Base-by-base conservation (phyloP, 2,888 invertebrate species). In the Hermaeophaga mercurialis region DNA sequence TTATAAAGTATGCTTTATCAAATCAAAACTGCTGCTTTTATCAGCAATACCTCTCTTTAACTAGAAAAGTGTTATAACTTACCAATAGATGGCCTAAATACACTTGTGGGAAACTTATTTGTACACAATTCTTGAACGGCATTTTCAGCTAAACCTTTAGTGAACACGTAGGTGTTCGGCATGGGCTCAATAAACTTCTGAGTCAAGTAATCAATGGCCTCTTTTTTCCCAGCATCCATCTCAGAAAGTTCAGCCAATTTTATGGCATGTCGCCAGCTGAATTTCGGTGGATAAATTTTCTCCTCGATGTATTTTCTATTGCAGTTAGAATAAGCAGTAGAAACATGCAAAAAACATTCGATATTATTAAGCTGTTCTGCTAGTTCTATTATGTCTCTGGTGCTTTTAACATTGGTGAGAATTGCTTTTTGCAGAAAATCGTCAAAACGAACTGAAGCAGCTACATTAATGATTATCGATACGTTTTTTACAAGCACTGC, bases 161-260 rank as follows among this genome's bases (percentile, higher is more conserved):
- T 90, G 73, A 90, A 94, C 0, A 91, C 91, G 71, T 96, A 97
- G 0, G 95, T 94, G 70, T 96, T 96, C 0, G 95, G 94, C 26
- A 90, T 83, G 12, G 79, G 79, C 4, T 81, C 83, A 4, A 88
- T 73, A 56, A 75, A 79, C 49, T 89, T 88, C 0, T 82, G 73
- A 1, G 86, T 84, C 0, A 88, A 72, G 0, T 81, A 76, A n/a
- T n/a, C n/a, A n/a, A n/a, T n/a, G 33, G 81, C 78, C 0, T 89
- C 67, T 0, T 78, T 75, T 11, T 83, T 75, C 0, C 81, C 80
- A 55, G 89, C 86, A 0, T 82, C 63, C 14, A 8, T 22, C 0
- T 73, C 80, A n/a, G n/a, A n/a, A n/a, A n/a, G n/a, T 67, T 90
- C 87, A 0, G 85, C 86, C 5, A 90, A 75, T 34, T 81, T 79